Evolutionary conservation across 2,113 vertebrate genomes (phyloP).

Genomic region (Eulemur rufifrons): DNA sequence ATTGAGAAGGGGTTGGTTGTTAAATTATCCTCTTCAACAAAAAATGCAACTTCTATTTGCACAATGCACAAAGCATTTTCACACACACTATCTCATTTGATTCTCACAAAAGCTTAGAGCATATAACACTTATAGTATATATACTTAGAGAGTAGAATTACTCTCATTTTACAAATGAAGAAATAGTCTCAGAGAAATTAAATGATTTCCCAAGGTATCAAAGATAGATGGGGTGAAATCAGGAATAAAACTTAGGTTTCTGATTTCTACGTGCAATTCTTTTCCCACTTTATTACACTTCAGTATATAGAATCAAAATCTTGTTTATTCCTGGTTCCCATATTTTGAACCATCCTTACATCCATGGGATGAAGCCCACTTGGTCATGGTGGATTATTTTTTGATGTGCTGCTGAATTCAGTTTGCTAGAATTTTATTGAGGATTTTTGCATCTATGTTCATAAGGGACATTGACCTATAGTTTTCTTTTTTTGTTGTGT

Average conservation of each 20-base stretch:
- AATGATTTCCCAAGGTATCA: background rate
- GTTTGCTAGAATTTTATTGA: too few species aligned
- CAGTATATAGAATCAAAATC: background rate
- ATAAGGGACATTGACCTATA: too few species aligned
- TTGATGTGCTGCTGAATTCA: too few species aligned
- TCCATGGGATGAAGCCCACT: too few species aligned
- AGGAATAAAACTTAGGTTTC: background rate
- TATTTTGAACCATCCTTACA: too few species aligned
- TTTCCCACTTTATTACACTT: background rate
- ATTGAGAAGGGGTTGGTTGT: background rate
- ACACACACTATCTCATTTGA: background rate
- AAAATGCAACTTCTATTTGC: background rate
- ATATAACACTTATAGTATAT: too few species aligned
- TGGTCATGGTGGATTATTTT: too few species aligned
- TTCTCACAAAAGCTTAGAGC: background rate
- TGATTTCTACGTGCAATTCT: background rate
- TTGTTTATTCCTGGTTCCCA: background rate
- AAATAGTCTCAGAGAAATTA: background rate
- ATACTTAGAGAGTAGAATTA: background rate
- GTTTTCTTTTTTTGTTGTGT: too few species aligned
- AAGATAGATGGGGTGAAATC: background rate
- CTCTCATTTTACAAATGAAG: conserved; percentile 6
- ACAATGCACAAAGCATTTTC: background rate
- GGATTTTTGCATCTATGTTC: too few species aligned
- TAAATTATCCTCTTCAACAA: background rate